Percentiles rank a stretch among this genome's conserved stretches.
Evolutionary conservation across 2,797 vertebrate species (phyloP).

Genomic region (Diceros bicornis): DNA sequence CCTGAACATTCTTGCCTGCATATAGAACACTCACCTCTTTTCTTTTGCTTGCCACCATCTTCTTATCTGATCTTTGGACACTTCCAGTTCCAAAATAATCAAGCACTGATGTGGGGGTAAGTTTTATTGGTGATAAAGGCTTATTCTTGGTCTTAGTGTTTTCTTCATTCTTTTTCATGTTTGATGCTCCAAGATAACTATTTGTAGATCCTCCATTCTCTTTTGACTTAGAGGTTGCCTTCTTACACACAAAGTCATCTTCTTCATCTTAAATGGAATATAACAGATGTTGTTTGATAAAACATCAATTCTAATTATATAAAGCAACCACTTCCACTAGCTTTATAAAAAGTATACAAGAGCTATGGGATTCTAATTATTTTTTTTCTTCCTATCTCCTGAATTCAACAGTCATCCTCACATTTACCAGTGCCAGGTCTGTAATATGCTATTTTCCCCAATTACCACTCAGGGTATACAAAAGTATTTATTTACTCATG

Average conservation of each 20-base stretch:
- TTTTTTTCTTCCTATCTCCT: background rate
- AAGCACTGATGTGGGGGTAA: slow-evolving; percentile 92
- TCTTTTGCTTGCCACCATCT: slow-evolving; percentile 96
- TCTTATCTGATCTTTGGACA: slow-evolving; percentile 95
- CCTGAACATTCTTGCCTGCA: background rate
- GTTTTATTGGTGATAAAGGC: slow-evolving; percentile 91
- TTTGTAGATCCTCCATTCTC: slow-evolving; percentile 88
- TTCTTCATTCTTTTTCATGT: slow-evolving; percentile 83
- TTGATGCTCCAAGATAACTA: slow-evolving; percentile 69
- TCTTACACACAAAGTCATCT: slow-evolving; percentile 92
- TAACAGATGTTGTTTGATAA: slow-evolving; percentile 43
- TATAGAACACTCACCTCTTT: slow-evolving; percentile 93
- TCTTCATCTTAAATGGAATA: slow-evolving; percentile 93
- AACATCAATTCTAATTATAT: slow-evolving; percentile 52
- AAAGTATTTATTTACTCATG: background rate
- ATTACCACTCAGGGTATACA: background rate
- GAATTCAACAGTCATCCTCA: background rate
- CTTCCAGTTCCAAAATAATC: slow-evolving; percentile 94
- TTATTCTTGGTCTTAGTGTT: slow-evolving; percentile 88
- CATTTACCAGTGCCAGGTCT: background rate
- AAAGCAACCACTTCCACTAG: background rate
- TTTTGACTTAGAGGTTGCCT: slow-evolving; percentile 90
- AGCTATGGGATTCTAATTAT: background rate
- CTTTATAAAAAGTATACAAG: slow-evolving; percentile 13
- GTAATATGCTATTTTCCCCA: background rate